phyloP scores from a whole-genome alignment of 2,888 invertebrate genomes.

The Lithodes maja region DNA sequence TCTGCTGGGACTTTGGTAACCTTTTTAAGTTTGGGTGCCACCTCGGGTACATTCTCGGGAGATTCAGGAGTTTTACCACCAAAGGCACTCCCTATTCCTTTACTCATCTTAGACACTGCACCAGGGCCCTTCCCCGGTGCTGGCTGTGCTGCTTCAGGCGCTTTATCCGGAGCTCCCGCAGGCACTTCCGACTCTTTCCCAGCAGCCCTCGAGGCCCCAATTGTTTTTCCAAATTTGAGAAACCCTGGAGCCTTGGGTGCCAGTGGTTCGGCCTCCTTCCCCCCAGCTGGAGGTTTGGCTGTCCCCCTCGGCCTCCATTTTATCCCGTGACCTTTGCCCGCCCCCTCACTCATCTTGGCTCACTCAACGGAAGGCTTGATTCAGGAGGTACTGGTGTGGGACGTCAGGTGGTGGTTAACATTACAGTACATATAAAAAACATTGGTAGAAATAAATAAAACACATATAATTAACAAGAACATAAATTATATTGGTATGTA shows the following conservation, averaged over 20 bases:
- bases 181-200: background rate
- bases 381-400: background rate
- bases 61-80: background rate
- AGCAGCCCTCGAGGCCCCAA: slow-evolving; percentile 8
- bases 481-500: no score
- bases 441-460: no score
- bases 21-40: background rate
- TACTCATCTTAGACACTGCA: background rate
- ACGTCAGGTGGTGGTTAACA: no score
- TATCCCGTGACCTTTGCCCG: background rate
- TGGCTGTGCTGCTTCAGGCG: background rate
- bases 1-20: background rate
- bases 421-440: no score
- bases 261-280: background rate
- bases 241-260: slow-evolving; percentile 1
- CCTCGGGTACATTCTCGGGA: background rate
- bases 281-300: background rate
- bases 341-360: background rate
- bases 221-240: background rate
- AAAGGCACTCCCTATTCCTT: background rate
- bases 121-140: background rate
- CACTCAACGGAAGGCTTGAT: background rate
- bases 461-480: no score
- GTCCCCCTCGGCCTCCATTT: slow-evolving; percentile 3
- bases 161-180: background rate